Base-by-base conservation (phyloP, 2,888 invertebrate genomes). In the Aquatica leii region DNA sequence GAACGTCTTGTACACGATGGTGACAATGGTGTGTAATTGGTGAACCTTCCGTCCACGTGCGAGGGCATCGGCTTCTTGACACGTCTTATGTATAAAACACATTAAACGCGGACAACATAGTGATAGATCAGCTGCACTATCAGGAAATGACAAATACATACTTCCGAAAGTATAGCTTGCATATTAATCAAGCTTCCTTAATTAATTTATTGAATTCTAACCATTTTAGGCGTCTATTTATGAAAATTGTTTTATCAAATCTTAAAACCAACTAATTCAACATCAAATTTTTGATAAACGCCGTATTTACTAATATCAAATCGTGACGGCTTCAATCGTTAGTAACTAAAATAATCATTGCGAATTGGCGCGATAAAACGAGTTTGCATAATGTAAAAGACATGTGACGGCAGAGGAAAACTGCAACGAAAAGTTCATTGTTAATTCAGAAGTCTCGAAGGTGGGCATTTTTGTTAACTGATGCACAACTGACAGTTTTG, bases 1-100 rank as follows among this genome's bases (percentile, higher is more conserved):
- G 71, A 70, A 68, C 69, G 71, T 69, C 70, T 72, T 69, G 68
- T 67, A 24, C 24, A 62, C 56, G 60, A 41, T 59, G 64, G 69
- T 66, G 73, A 73, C 74, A 73, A 74, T 75, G 68, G 68, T 64
- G 59, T 73, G 78, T 79, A 80, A 79, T 79, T 78, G 78, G 77
- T 71, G 71, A 70, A 71, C 71, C 78, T 79, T 78, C 78, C 79
- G 80, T 78, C 77, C 78, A 78, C 79, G 79, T 79, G 79, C 77
- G 73, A 64, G 76, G 75, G 73, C 74, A 77, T 75, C 76, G 75
- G 67, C 72, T 71, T 69, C 59, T 59, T 11, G 50, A 65, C 62
- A 59, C 64, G 62, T 64, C 59, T 55, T 46, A 65, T 52, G 48
- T 62, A 68, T 57, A 66, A 60, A 58, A 60, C 50, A 59, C 58